Evolutionary conservation across 2,888 invertebrate genomes (phyloP).

Genomic region (Listrodromus nycthemerus): DNA sequence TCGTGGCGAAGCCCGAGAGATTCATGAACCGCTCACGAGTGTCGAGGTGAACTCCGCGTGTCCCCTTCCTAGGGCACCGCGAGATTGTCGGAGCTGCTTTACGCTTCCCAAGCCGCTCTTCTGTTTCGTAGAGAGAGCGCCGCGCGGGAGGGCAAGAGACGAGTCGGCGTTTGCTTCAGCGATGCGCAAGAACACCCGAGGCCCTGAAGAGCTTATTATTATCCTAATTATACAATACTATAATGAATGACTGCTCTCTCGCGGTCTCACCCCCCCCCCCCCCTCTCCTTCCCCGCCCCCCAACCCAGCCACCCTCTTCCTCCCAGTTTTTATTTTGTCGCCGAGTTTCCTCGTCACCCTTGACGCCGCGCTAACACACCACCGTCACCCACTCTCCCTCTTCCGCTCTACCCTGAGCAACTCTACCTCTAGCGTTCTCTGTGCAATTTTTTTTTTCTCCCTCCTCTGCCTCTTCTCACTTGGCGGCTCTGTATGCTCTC

Average conservation of each 20-base stretch:
- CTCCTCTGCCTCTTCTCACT: conserved; percentile 64
- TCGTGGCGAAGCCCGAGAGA: conserved; percentile 52
- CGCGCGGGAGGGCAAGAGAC: conserved; percentile 9
- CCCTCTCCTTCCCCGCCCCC: conserved; percentile 33
- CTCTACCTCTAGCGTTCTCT: conserved; percentile 67
- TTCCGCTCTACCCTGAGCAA: conserved; percentile 63
- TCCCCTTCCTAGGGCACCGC: conserved; percentile 4
- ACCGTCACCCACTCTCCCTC: conserved; percentile 48
- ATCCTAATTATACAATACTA: conserved; percentile 84
- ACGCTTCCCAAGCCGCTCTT: conserved; percentile 8
- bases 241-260: conserved; percentile 80
- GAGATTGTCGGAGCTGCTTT: conserved; percentile 17
- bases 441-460: conserved; percentile 67
- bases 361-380: conserved; percentile 48
- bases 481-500: conserved; percentile 48
- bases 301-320: conserved; percentile 25
- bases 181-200: conserved; percentile 79
- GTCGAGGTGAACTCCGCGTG: conserved; percentile 31
- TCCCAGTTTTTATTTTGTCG: conserved; percentile 65
- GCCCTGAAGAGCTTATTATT: conserved; percentile 83
- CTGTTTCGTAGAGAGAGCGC: conserved; percentile 11
- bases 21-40: conserved; percentile 20
- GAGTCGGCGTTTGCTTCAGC: conserved; percentile 56
- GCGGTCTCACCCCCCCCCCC: conserved; percentile 65
- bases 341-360: conserved; percentile 66